phyloP scores from a whole-genome alignment of 2,797 vertebrate genomes.

The Urocyon cinereoargenteus region DNA sequence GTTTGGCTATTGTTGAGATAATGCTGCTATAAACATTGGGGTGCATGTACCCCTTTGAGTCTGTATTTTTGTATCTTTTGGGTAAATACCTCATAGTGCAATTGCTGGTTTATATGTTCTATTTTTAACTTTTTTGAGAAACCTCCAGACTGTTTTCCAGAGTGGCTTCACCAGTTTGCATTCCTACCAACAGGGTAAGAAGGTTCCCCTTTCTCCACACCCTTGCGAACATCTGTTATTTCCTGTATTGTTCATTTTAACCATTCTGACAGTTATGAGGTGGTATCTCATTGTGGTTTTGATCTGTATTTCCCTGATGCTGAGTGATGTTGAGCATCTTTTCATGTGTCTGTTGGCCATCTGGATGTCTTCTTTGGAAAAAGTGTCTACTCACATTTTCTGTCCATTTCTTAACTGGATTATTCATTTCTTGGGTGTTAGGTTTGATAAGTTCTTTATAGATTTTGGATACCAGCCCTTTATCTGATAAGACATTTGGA shows the following conservation, averaged over 20 bases:
- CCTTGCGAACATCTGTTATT: neutral
- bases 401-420: too few species aligned
- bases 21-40: neutral
- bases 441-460: too few species aligned
- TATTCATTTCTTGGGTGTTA: too few species aligned
- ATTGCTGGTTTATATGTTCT: neutral
- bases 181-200: neutral
- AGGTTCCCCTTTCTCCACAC: neutral
- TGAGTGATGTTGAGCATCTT: neutral
- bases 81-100: neutral
- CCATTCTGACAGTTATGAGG: neutral
- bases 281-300: neutral
- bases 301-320: neutral
- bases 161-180: neutral
- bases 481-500: too few species aligned
- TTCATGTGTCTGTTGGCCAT: neutral
- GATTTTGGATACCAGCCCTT: too few species aligned
- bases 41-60: neutral
- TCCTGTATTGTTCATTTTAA: neutral
- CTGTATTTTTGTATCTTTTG: neutral
- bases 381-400: too few species aligned
- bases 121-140: neutral
- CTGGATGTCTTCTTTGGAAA: too few species aligned
- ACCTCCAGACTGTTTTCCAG: neutral
- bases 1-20: neutral